Evolutionary conservation across 2,797 vertebrate genomes (phyloP), one percentile per base, ranked within the genome.

Genomic region (Poecilia velifera): DNA sequence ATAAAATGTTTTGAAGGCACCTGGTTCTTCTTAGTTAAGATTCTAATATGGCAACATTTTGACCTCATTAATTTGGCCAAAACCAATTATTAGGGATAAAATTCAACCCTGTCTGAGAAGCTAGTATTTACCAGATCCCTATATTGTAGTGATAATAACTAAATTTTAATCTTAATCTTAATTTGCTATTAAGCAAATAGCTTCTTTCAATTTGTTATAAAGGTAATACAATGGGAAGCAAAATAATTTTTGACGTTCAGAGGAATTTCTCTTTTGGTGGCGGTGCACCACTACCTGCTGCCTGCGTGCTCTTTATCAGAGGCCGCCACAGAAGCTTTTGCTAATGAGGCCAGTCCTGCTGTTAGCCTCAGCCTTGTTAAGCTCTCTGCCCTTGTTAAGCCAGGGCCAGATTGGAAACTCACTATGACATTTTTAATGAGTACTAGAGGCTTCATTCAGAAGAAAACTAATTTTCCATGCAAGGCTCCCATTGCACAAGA

Each of bases 261-360:
- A 43, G 6, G 73, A 7, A 79, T 57, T 46, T 73, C 5, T 3
- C 51, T 80, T 86, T 76, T 51, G 7, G 45, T 71, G 66, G 55
- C 43, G 51, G 53, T 59, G 39, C 3, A 34, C 14, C 1, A 0
- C 76, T 51, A 68, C 80, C 46, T 20, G 18, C 72, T 39, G 12
- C 49, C 39, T 22, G 51, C 72, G 10, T 84, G 72, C 72, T 76
- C 75, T 72, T 28, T 57, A n/a, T 45, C 39, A 79, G 71, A 73
- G 4, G 31, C 57, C 36, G 51, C 80, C 79, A 74, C 74, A 78
- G 71, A 80, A 62, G 78, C 73, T 34, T 79, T 72, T 71, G 28
- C 82, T 94, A 90, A 92, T 84, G 90, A 93, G 90, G 82, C 72
- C 74, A 13, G 75, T 73, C 82, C 90, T 41, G 92, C 88, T 91